Base-by-base conservation (phyloP, 2,113 vertebrate species). In the Dipodomys merriami region DNA sequence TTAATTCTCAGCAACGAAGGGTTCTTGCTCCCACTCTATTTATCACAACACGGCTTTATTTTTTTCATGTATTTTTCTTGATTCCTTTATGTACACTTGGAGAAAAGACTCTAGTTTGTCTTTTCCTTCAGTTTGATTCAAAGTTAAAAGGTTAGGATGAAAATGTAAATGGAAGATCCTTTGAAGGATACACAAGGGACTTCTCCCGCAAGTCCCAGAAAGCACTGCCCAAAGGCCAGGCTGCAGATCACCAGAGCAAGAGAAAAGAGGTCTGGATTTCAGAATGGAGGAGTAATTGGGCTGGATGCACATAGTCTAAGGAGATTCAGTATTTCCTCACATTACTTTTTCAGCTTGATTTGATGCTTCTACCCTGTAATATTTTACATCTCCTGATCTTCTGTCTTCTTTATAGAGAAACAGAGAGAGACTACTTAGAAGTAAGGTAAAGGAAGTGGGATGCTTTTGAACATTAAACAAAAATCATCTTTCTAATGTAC, bases 1-100 rank as follows among this genome's bases (percentile, higher is more conserved):
- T 0, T 33, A 67, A 57, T 77, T n/a, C 77, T 86, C 20, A 86
- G 46, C 53, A 67, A 71, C 79, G 19, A 29, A 0, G 2, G 19
- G 19, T 35, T 15, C 39, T 88, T 86, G 53, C 20, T 83, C 39
- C 35, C 30, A 57, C 27, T 81, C 44, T 68, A 2, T 60, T 78
- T 78, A 77, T 67, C 68, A 86, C 29, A 92, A 78, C 23, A 84
- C 33, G 84, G 80, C 80, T 94, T 93, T 16, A 44, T 91, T 85
- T 93, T 39, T 85, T 76, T 77, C n/a, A 13, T 77, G 3, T 69
- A 62, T 82, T 94, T 49, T 92, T 76, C 44, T 83, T 35, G 22
- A 84, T 90, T 91, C 18, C 16, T 88, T 10, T 71, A 60, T 79
- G 27, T 53, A 23, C 18, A 30, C 33, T 76, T 60, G 39, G 4